Base-by-base conservation (phyloP, 2,888 invertebrate species). In the Neocrepidodera transversa region DNA sequence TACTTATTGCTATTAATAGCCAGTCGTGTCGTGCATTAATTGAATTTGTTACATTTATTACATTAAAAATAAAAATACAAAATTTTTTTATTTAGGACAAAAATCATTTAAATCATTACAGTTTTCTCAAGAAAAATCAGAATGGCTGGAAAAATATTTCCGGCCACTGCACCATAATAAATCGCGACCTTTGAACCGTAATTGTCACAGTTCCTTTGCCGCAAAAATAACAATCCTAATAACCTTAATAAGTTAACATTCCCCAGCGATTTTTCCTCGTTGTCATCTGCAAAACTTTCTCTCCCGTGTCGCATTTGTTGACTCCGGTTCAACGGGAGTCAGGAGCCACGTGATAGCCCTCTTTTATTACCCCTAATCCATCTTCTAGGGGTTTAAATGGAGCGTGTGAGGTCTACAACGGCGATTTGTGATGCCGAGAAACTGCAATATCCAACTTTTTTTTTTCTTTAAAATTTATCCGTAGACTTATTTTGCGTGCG, bases 281-380 rank as follows among this genome's bases (percentile, higher is more conserved):
- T 57, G 57, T 57, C 57, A 57, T 57, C 50, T 50, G 35, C 57
- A 57, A 48, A 57, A 49, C 11, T 43, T 43, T 36, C 48, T 43
- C 42, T 57, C 10, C 14, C 50, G 50, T 50, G 38, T 32, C 40
- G 17, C 57, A 57, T 43, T 54, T 54, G 32, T 54, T 47, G 43
- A 32, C 53, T 30, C 35, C 32, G 53, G 53, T 53, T 47, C 36
- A 52, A 38, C 45, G 36, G 58, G 56, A 65, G 56, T 56, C 63
- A 65, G 62, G 60, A 63, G 60, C 62, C 63, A 60, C 56, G 55
- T 54, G 54, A 54, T 54, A 47, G 36, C 54, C 54, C 54, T 54
- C 35, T 62, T 66, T 63, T 66, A 66, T 66, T 66, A 61, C 63
- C 53, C 36, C 63, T 63, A 66, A 66, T 66, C 66, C 64, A 63